These are phyloP conservation scores for Spisula subtruncata DNA, from an alignment of 2,888 invertebrate species.

Conservation along the genomic window DNA sequence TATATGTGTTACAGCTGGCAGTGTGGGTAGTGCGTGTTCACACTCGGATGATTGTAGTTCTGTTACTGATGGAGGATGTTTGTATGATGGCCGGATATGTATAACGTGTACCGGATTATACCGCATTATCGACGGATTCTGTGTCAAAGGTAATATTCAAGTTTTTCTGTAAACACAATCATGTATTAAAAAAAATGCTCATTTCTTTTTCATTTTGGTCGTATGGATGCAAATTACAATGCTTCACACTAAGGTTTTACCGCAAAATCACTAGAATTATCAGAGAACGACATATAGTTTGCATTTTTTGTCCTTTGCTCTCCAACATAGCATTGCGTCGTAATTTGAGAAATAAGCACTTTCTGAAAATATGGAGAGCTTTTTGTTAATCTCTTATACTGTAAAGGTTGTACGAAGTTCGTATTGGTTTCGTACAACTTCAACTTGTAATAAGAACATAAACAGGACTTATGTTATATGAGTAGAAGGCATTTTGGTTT, in stretches of 20 bases:
- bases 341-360: too few species aligned
- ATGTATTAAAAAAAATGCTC: too few species aligned
- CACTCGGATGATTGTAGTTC: not conserved
- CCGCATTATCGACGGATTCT: not conserved
- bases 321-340: not conserved
- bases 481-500: not conserved
- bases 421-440: too few species aligned
- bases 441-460: not conserved
- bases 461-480: not conserved
- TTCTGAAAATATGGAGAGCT: too few species aligned
- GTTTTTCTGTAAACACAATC: not conserved
- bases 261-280: not conserved
- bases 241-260: too few species aligned
- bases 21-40: not conserved
- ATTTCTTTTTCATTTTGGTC: too few species aligned
- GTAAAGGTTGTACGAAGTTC: too few species aligned
- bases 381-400: too few species aligned
- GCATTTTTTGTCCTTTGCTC: not conserved
- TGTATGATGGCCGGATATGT: not conserved
- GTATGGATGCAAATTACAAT: too few species aligned
- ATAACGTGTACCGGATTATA: not conserved
- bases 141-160: not conserved
- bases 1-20: not conserved
- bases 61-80: slow-evolving; percentile 4
- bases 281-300: not conserved